Percentiles rank a stretch among this genome's conserved stretches.
Conservation (phyloP, 2,113 vertebrate species). For the Nesoenas mayeri region DNA sequence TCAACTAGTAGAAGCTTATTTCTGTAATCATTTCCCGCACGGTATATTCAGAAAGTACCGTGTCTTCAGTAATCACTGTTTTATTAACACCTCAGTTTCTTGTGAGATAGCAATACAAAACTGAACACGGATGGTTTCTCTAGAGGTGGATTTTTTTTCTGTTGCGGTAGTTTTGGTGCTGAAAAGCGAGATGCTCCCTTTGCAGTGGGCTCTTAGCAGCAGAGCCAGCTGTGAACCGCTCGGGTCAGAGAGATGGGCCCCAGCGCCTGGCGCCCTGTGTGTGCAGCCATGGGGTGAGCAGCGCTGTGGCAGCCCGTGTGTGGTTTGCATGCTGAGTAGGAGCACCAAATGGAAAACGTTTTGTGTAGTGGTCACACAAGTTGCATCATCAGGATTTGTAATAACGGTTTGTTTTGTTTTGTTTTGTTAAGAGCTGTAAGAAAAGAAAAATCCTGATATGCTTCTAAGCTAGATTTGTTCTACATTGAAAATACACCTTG, state of each 20-base stretch:
- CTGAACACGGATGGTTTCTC: neutral
- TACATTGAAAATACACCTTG: neutral
- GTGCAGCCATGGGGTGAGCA: neutral
- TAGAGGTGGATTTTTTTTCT: neutral
- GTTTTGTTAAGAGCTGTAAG: neutral
- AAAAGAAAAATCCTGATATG: neutral
- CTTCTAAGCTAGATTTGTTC: neutral
- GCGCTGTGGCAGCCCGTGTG: accelerated
- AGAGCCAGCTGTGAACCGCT: accelerated
- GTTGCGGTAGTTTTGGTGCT: neutral
- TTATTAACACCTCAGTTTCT: neutral
- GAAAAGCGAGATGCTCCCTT: neutral
- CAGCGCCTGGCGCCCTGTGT: neutral
- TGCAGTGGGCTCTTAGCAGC: neutral
- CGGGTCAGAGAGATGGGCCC: neutral
- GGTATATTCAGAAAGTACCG: neutral
- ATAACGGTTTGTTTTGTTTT: neutral
- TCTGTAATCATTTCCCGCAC: neutral
- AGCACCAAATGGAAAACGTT: neutral
- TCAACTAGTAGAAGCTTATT: neutral
- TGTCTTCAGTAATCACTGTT: neutral
- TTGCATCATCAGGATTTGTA: neutral
- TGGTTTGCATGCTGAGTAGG: neutral
- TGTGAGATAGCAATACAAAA: neutral
- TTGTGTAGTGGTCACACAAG: neutral